These are phyloP conservation scores for Kryphioiulus occultus DNA, from an alignment of 2,888 invertebrate species.

Conservation along the genomic window DNA sequence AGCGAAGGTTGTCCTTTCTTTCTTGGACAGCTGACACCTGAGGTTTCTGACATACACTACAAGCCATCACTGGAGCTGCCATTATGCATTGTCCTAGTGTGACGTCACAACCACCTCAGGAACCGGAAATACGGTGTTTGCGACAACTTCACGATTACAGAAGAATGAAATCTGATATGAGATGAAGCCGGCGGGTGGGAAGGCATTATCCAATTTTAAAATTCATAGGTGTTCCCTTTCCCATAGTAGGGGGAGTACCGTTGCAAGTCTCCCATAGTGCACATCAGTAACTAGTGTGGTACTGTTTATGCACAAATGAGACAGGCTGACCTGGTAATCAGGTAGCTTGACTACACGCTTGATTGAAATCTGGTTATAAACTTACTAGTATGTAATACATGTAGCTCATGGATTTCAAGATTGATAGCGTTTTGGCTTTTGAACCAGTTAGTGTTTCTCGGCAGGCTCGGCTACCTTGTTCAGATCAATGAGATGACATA, in stretches of 20 bases:
- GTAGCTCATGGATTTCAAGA: background rate
- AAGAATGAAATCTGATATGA: background rate
- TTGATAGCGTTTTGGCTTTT: background rate
- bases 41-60: background rate
- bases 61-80: background rate
- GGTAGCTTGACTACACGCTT: background rate
- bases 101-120: background rate
- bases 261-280: background rate
- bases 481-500: conserved; percentile 11
- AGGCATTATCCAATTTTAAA: background rate
- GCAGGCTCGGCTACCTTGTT: background rate
- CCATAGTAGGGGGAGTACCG: background rate
- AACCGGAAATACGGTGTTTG: background rate
- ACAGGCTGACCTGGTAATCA: background rate
- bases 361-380: background rate
- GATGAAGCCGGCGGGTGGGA: background rate
- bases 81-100: background rate
- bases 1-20: too few species aligned
- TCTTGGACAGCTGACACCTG: too few species aligned
- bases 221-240: conserved; percentile 12
- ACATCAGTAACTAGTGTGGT: background rate
- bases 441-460: background rate
- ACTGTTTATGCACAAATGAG: conserved; percentile 10
- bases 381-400: background rate
- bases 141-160: background rate